These are phyloP conservation scores for Hylaeus anthracinus DNA, from an alignment of 1,140 invertebrate species.

Conservation along the genomic window DNA sequence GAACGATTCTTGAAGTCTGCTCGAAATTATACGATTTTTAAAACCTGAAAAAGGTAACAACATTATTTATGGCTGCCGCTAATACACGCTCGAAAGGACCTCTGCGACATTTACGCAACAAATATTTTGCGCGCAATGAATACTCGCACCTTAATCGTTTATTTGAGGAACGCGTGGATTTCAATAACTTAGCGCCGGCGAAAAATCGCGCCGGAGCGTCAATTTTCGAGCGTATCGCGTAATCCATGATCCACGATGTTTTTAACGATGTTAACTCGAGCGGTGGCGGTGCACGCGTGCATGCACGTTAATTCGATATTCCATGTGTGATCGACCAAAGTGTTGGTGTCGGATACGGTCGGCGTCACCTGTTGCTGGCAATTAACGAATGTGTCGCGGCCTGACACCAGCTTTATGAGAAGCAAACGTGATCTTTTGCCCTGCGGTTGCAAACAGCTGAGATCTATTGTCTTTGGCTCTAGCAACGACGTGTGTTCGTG, in stretches of 20 bases:
- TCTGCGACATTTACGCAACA: not conserved
- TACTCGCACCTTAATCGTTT: not conserved
- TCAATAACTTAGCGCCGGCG: not conserved
- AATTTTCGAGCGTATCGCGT: slow-evolving; percentile 1
- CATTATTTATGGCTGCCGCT: no score
- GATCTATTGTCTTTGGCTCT: not conserved
- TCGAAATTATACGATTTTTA: not conserved
- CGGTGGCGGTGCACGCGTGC: slow-evolving; percentile 2
- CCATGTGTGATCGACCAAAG: slow-evolving; percentile 49
- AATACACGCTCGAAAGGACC: not conserved
- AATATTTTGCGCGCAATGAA: no score
- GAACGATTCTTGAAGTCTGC: slow-evolving; percentile 8
- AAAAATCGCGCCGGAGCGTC: not conserved
- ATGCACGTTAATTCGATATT: slow-evolving; percentile 40
- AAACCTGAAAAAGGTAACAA: not conserved
- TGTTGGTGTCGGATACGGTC: slow-evolving; percentile 46
- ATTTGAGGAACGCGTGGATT: not conserved
- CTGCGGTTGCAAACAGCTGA: not conserved
- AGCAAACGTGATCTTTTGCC: slow-evolving; percentile 43
- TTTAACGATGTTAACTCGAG: slow-evolving; percentile 40
- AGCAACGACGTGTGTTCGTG: not conserved
- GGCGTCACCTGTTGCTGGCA: slow-evolving; percentile 67
- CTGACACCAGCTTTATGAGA: slow-evolving; percentile 51
- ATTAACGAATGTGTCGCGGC: slow-evolving; percentile 56
- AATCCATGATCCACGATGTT: slow-evolving; percentile 47